Percentiles rank a stretch among this genome's conserved stretches.
phyloP scores from a whole-genome alignment of 2,797 vertebrate species.

The Triplophysa yarkandensis region DNA sequence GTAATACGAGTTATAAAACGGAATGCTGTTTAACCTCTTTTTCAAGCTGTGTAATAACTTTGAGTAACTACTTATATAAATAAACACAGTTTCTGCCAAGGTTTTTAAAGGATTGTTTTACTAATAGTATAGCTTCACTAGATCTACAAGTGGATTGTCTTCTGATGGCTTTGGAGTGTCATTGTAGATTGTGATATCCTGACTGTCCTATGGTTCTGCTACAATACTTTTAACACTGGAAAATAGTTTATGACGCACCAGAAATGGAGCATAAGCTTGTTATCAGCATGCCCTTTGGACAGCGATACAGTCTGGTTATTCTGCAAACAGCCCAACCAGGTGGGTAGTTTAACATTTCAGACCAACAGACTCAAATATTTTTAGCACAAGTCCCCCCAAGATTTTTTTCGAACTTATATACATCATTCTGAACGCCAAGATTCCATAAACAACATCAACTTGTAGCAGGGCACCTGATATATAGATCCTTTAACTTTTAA shows the following conservation, averaged over 20 bases:
- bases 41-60: conserved; percentile 11
- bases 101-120: background rate
- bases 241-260: background rate
- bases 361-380: background rate
- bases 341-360: background rate
- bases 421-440: background rate
- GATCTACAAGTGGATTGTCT: too few relatives aligned
- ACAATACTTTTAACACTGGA: too few relatives aligned
- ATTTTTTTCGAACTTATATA: background rate
- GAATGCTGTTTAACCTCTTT: conserved; percentile 50
- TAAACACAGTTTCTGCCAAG: background rate
- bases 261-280: background rate
- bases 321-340: background rate
- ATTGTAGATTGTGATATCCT: too few relatives aligned
- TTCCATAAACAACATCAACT: background rate
- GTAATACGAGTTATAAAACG: conserved; percentile 8
- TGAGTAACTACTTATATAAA: background rate
- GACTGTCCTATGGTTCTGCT: too few relatives aligned
- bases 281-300: conserved; percentile 32
- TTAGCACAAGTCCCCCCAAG: background rate
- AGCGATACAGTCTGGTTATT: conserved; percentile 1
- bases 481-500: too few relatives aligned
- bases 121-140: too few relatives aligned
- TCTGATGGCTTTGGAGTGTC: too few relatives aligned
- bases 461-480: background rate